phyloP scores from a whole-genome alignment of 2,888 invertebrate genomes.

The Neria commutata region DNA sequence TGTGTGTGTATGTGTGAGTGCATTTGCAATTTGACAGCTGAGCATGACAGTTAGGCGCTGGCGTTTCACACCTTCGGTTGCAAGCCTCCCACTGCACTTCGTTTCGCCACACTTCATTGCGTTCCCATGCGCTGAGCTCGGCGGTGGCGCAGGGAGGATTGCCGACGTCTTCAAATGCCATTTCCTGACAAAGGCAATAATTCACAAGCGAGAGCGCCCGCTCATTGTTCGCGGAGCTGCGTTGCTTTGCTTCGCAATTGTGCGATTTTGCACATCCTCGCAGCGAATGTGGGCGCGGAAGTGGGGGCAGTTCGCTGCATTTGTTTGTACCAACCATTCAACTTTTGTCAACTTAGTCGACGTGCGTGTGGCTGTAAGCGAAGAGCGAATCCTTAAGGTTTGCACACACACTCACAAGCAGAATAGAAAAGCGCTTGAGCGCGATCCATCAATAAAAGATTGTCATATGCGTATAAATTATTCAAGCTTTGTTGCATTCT shows the following conservation, averaged over 20 bases:
- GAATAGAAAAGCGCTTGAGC: too few relatives aligned
- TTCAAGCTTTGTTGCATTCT: too few relatives aligned
- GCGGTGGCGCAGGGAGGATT: not conserved
- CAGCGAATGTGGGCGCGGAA: not conserved
- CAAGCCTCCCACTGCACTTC: too few relatives aligned
- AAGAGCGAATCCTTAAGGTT: too few relatives aligned
- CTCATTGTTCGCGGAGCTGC: slow-evolving; percentile 4
- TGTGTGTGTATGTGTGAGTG: not conserved
- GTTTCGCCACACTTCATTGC: not conserved
- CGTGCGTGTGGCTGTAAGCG: too few relatives aligned
- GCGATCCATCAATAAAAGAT: too few relatives aligned
- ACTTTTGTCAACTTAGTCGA: not conserved
- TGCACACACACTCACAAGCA: too few relatives aligned
- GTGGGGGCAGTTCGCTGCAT: too few relatives aligned
- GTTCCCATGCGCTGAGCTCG: not conserved
- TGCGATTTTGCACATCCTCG: slow-evolving; percentile 8
- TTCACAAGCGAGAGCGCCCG: slow-evolving; percentile 23
- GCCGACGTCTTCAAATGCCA: slow-evolving; percentile 29
- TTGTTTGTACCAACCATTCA: not conserved
- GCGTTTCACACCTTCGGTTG: slow-evolving; percentile 13
- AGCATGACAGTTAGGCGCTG: not conserved
- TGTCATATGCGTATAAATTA: too few relatives aligned
- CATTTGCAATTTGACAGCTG: not conserved
- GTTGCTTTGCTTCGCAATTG: slow-evolving; percentile 14
- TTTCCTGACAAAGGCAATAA: slow-evolving; percentile 34